Evolutionary conservation across 2,113 vertebrate genomes (phyloP).

Genomic region (Odontophorus gujanensis): DNA sequence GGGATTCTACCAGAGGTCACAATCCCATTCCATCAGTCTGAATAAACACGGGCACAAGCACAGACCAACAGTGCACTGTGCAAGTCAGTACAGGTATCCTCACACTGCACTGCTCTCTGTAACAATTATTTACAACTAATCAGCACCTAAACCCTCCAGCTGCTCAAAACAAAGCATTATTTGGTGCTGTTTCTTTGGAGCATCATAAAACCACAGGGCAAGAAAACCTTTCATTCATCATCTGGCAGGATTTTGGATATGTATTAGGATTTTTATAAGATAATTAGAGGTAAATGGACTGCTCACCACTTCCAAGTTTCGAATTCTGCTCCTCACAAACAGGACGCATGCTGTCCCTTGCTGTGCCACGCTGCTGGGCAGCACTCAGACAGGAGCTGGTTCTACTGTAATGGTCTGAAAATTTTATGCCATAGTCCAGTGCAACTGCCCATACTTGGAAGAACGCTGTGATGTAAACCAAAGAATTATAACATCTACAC

Average conservation of each 20-base stretch:
- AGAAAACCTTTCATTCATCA: neutral
- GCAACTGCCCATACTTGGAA: neutral
- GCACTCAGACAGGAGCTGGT: neutral
- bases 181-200: neutral
- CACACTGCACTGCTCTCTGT: fast-evolving
- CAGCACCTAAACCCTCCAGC: neutral
- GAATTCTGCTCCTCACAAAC: neutral
- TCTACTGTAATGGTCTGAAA: neutral
- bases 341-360: neutral
- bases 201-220: neutral
- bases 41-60: neutral
- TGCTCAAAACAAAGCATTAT: neutral
- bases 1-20: neutral
- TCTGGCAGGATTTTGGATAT: neutral
- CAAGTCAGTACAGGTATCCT: neutral
- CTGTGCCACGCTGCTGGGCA: neutral
- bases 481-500: neutral
- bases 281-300: fast-evolving
- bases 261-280: neutral
- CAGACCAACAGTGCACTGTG: neutral
- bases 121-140: fast-evolving
- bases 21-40: neutral
- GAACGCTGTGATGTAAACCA: neutral
- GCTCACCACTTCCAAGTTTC: neutral
- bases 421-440: neutral